Percentiles rank a stretch among this genome's conserved stretches.
These are phyloP conservation scores for Tribolium madens DNA, from an alignment of 1,140 invertebrate species.

Conservation along the genomic window DNA sequence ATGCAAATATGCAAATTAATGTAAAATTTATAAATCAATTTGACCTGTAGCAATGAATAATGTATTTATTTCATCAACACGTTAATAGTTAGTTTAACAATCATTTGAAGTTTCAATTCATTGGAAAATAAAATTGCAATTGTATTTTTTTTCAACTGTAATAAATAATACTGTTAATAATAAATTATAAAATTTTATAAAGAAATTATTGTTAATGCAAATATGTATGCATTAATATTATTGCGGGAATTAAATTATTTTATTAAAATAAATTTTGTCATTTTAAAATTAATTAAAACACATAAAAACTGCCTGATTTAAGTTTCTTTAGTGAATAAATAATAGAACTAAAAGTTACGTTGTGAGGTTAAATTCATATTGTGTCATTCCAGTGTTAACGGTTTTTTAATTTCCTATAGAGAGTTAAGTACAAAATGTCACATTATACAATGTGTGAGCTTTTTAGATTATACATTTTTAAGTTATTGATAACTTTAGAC, in stretches of 20 bases:
- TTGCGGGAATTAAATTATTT: background rate
- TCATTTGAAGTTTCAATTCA: background rate
- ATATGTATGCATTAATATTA: background rate
- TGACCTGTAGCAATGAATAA: slow-evolving; percentile 6
- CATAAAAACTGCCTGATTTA: no score
- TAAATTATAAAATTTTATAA: background rate
- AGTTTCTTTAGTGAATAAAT: no score
- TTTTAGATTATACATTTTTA: background rate
- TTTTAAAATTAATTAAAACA: no score
- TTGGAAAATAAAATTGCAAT: background rate
- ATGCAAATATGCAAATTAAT: slow-evolving; percentile 10
- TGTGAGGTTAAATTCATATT: background rate
- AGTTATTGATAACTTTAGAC: no score
- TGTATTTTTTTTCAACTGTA: background rate
- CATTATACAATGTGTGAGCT: background rate
- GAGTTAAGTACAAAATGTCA: background rate
- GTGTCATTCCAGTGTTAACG: background rate
- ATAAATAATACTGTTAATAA: background rate
- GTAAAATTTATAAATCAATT: slow-evolving; percentile 16
- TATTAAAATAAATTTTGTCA: no score
- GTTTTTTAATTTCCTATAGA: background rate
- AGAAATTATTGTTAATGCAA: background rate
- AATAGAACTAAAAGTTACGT: background rate
- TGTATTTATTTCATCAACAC: slow-evolving; percentile 6
- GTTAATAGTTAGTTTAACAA: background rate